Percentiles rank a stretch among this genome's conserved stretches.
Conservation (phyloP, 2,888 invertebrate genomes). For the Limnephilus marmoratus region DNA sequence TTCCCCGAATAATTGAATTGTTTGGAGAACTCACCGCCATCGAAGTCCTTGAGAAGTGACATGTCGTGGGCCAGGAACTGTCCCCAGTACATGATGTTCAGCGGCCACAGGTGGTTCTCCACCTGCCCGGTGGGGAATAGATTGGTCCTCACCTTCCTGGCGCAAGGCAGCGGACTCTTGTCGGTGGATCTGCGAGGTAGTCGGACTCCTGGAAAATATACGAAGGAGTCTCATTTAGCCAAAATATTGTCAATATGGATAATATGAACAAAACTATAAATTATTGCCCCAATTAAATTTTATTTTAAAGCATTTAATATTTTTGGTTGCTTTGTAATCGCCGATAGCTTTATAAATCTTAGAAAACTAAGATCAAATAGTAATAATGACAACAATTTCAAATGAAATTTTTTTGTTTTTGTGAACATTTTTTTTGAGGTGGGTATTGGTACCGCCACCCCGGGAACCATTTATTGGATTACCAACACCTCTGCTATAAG, state of each 20-base stretch:
- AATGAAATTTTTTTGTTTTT: too few species aligned
- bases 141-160: conserved; percentile 69
- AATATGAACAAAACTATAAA: neutral
- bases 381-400: too few species aligned
- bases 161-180: conserved; percentile 68
- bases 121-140: conserved; percentile 68
- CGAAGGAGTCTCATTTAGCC: neutral
- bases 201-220: conserved; percentile 31
- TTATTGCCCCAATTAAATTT: too few species aligned
- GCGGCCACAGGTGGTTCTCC: conserved; percentile 70
- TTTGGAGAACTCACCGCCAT: conserved; percentile 43
- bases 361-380: too few species aligned
- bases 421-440: too few species aligned
- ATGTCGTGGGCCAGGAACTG: conserved; percentile 80
- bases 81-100: conserved; percentile 77
- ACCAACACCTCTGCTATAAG: too few species aligned
- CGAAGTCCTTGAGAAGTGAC: conserved; percentile 70
- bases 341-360: too few species aligned
- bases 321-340: too few species aligned
- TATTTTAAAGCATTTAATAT: too few species aligned
- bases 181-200: conserved; percentile 29
- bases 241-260: neutral
- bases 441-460: too few species aligned
- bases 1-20: neutral
- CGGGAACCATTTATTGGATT: too few species aligned